Evolutionary conservation across 2,888 invertebrate genomes (phyloP).

Genomic region (Tenthredo mesomela): DNA sequence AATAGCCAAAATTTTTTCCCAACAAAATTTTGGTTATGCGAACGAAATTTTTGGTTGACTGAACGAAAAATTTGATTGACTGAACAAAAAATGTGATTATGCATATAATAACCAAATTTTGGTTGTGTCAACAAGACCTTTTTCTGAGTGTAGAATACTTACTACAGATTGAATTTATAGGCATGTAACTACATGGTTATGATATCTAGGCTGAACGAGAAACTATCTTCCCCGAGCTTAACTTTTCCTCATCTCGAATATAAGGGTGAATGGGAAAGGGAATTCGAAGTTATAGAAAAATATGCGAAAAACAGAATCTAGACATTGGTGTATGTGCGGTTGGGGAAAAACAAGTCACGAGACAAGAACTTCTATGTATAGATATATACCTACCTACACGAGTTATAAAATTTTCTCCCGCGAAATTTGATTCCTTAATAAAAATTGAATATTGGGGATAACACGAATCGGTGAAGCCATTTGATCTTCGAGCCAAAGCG

Average conservation of each 20-base stretch:
- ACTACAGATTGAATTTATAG: background rate
- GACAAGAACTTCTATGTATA: background rate
- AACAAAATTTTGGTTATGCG: too few species aligned
- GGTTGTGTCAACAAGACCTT: too few species aligned
- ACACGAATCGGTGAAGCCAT: conserved; percentile 78
- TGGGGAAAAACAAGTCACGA: conserved; percentile 45
- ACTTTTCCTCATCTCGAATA: conserved; percentile 14
- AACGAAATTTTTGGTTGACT: too few species aligned
- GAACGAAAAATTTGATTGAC: too few species aligned
- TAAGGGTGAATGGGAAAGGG: conserved; percentile 22
- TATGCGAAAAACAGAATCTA: conserved; percentile 51
- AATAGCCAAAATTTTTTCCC: too few species aligned
- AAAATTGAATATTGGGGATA: conserved; percentile 76
- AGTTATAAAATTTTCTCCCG: conserved; percentile 70
- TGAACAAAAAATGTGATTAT: too few species aligned
- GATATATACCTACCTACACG: background rate
- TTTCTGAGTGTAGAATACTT: too few species aligned
- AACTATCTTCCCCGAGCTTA: background rate
- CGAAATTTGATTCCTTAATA: conserved; percentile 77
- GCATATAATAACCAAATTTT: too few species aligned
- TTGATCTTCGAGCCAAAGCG: conserved; percentile 72
- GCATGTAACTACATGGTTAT: too few species aligned
- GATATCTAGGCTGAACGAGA: conserved; percentile 11
- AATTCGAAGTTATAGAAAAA: background rate
- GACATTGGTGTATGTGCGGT: conserved; percentile 4